Evolutionary conservation across 2,113 vertebrate genomes (phyloP), one percentile per base, ranked within the genome.

Genomic region (Plestiodon gilberti): DNA sequence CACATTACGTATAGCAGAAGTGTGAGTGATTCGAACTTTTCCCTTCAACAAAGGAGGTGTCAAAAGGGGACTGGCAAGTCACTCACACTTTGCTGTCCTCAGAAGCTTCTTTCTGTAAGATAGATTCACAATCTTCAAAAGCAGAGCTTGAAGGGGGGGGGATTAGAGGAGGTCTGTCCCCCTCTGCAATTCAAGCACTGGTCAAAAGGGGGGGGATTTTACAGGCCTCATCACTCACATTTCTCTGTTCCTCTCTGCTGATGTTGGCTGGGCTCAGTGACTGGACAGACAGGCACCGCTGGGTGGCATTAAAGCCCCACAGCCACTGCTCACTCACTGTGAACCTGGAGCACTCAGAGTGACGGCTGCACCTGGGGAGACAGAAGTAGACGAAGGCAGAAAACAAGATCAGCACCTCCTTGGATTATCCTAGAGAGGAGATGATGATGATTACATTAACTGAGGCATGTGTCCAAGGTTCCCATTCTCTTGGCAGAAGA

Each of bases 221-320:
- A 70, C 9, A 81, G 0, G 28, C 17, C 2, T 13, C 52, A 59
- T 2, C 80, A 85, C 92, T 95, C 90, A 99, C 98, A 91, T 92
- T 98, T 94, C 94, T 97, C 95, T 95, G 98, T 93, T 99, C 98
- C 85, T 97, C 97, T 86, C 97, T 96, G 97, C 98, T 99, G 96
- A 99, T 96, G 87, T 98, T 99, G 90, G 97, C 97, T n/a, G 99
- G 99, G 92, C 91, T 97, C 83, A 99, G 81, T 2, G 96, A 94
- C 85, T 96, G 96, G 71, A 99, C 89, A 3, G 78, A 94, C 57
- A 98, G 95, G 93, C 99, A 99, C 87, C 97, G 96, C 83, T 95
- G 96, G 55, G 97, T 97, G 25, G 98, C 95, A 91, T 98, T 97
- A 85, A 99, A 99, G 94, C 98, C 99, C 98, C 98, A 99, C n/a